Evolutionary conservation across 2,113 vertebrate genomes (phyloP).

Genomic region (Melozone crissalis): DNA sequence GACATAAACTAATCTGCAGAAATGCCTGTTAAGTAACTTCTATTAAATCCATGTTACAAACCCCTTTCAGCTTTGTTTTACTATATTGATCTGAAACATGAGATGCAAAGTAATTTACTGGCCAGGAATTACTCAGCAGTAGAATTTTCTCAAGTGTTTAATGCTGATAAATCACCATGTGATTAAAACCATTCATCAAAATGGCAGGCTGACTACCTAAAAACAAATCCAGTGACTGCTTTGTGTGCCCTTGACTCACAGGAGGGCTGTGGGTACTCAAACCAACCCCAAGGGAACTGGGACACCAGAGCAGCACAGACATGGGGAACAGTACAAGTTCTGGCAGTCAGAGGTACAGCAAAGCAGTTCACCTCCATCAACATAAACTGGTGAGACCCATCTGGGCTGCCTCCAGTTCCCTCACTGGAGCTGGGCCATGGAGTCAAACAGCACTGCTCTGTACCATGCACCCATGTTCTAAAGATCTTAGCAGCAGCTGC

Average conservation of each 20-base stretch:
- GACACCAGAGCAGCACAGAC: background rate
- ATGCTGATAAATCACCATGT: background rate
- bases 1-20: constrained; percentile 2
- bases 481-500: background rate
- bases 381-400: background rate
- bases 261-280: background rate
- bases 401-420: background rate
- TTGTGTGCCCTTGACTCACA: background rate
- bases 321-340: background rate
- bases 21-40: background rate
- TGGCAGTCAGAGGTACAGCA: background rate
- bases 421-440: background rate
- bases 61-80: background rate
- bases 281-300: background rate
- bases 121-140: constrained; percentile 8
- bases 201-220: background rate
- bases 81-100: background rate
- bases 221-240: background rate
- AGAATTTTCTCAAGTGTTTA: background rate
- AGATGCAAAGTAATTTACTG: background rate
- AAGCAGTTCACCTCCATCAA: background rate
- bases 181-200: constrained; percentile 22
- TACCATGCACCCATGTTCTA: background rate
- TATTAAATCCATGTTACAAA: background rate
- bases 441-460: rapidly evolving